Evolutionary conservation across 2,797 vertebrate genomes (phyloP), one percentile per base, ranked within the genome.

Genomic region (Schizothorax lantsangensis): DNA sequence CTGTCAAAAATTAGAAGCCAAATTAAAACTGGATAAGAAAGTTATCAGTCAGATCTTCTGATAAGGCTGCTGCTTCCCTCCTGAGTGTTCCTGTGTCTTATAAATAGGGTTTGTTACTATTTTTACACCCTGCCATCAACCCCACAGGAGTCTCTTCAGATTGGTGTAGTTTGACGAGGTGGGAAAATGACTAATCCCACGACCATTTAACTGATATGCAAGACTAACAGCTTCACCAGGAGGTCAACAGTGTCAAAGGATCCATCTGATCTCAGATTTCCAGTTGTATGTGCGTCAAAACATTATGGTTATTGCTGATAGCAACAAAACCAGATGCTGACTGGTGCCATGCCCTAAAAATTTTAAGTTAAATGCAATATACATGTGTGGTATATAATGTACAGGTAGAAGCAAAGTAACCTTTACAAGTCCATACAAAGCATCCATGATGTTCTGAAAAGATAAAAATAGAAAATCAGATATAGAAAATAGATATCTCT

Each of bases 101-200:
- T 92, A 91, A 91, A 91, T 91, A 89, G 59, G 72, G 81, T 17
- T 43, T 17, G 83, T 26, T 73, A 74, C 92, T 92, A 92, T 92
- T 92, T 92, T 88, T 89, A 84, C 40, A 86, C 77, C 36, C 54
- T 85, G 71, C 75, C 85, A 89, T 89, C 91, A 90, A 77, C 83
- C 57, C 47, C 23, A 30, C 75, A 71, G 49, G 74, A 86, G 91
- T 82, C 79, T 84, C 36, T 85, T 77, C 85, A 87, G 89, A 91
- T 90, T 90, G 88, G 84, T 89, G 90, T 89, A 81, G 86, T 87
- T 64, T 83, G 75, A 84, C 52, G 77, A 85, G 81, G 79, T 72
- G 77, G 74, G 75, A 78, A 83, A 87, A 88, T 86, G 85, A 89
- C 74, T 84, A 77, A 90, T 72, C 74, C 73, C 43, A 68, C 3